Evolutionary conservation across 2,888 invertebrate genomes (phyloP).

Genomic region (Mythimna vitellina): DNA sequence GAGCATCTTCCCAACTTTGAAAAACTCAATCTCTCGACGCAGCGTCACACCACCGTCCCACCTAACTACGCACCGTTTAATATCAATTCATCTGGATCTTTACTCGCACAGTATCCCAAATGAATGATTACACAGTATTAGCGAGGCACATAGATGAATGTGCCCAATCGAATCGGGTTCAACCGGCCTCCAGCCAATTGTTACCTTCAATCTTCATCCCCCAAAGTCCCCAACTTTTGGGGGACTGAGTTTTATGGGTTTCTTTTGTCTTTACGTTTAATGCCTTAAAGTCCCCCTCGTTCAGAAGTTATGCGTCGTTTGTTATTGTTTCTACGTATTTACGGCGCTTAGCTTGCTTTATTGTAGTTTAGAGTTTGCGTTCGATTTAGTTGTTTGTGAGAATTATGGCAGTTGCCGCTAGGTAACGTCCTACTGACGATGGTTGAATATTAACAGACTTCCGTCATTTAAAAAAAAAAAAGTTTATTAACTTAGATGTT

Average conservation of each 20-base stretch:
- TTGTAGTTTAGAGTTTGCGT: constrained; percentile 47
- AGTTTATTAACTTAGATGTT: too few species aligned
- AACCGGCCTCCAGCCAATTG: constrained; percentile 62
- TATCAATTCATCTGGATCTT: constrained; percentile 66
- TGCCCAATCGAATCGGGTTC: constrained; percentile 59
- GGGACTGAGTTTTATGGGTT: constrained; percentile 59
- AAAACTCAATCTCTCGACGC: constrained; percentile 3
- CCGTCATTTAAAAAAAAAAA: too few species aligned
- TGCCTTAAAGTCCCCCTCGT: constrained; percentile 47
- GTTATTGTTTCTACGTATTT: constrained; percentile 63
- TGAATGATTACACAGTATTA: constrained; percentile 64
- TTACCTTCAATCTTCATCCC: constrained; percentile 61
- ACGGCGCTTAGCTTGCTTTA: constrained; percentile 52
- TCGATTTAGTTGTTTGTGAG: constrained; percentile 28
- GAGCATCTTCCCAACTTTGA: neutral
- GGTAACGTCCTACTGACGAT: neutral
- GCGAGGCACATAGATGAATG: constrained; percentile 60
- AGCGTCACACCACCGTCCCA: constrained; percentile 1
- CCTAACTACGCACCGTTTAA: constrained; percentile 53
- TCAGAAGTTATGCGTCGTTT: constrained; percentile 56
- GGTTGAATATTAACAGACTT: too few species aligned
- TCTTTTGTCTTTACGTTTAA: constrained; percentile 63
- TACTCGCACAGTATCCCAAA: constrained; percentile 43
- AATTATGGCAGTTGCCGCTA: neutral
- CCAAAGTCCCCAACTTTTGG: constrained; percentile 47